Conservation (phyloP, 2,797 vertebrate genomes). For the Ciconia nigra region DNA sequence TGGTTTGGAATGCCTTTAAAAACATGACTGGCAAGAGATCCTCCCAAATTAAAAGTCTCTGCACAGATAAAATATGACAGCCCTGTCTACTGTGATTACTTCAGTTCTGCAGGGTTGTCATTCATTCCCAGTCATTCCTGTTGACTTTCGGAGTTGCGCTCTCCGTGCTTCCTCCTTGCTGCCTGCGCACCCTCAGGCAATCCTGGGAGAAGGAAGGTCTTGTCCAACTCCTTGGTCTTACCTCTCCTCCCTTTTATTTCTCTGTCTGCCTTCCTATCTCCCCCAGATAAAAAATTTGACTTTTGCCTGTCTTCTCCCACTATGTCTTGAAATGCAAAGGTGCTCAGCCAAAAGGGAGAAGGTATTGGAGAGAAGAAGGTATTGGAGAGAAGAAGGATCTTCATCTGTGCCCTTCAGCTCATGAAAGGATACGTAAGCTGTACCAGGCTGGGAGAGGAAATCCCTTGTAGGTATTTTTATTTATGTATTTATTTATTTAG, state of each 20-base stretch:
- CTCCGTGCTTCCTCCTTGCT: fast-evolving
- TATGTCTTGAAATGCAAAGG: background rate
- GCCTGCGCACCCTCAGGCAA: background rate
- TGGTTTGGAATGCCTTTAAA: background rate
- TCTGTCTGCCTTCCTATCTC: background rate
- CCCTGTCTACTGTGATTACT: background rate
- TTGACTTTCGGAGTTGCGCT: background rate
- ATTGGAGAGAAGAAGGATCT: background rate
- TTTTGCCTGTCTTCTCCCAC: background rate
- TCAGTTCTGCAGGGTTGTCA: background rate
- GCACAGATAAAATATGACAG: constrained; percentile 37
- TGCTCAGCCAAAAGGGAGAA: background rate
- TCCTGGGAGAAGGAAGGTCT: background rate
- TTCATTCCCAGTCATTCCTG: background rate
- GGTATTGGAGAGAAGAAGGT: background rate
- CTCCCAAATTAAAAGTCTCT: constrained; percentile 5
- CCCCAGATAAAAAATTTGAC: background rate
- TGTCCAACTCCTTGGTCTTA: background rate
- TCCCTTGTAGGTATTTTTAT: background rate
- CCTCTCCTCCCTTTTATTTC: background rate
- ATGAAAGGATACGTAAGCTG: background rate
- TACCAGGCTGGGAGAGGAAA: background rate
- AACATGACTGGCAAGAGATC: constrained; percentile 7
- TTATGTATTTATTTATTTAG: background rate
- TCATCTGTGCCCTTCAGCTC: background rate